Evolutionary conservation across 2,113 vertebrate genomes (phyloP).

Genomic region (Myiozetetes cayanensis): DNA sequence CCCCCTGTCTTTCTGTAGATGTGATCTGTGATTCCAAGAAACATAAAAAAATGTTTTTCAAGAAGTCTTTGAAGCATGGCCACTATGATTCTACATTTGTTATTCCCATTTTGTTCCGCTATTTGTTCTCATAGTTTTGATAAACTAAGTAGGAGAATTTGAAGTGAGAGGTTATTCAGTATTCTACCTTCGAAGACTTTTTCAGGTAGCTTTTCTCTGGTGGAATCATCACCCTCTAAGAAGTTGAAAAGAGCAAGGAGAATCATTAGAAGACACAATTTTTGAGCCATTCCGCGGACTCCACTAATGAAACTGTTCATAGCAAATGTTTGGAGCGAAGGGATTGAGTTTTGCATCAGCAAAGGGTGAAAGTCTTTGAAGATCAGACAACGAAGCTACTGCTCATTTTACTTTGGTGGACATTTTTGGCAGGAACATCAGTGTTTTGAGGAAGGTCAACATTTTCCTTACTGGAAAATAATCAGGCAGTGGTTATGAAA

Average conservation of each 20-base stretch:
- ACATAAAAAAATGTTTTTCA: neutral
- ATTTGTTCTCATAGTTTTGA: neutral
- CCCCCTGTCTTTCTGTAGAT: neutral
- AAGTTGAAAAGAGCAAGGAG: neutral
- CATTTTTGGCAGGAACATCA: neutral
- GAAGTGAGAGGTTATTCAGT: neutral
- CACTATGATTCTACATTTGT: neutral
- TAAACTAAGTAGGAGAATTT: neutral
- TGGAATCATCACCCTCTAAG: neutral
- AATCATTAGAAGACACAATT: neutral
- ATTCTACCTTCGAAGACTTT: neutral
- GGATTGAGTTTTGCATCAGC: neutral
- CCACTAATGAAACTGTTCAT: neutral
- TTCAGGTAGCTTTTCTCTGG: neutral
- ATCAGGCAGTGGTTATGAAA: neutral
- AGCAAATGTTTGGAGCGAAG: neutral
- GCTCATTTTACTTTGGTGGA: neutral
- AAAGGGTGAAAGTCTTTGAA: neutral
- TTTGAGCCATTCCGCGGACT: neutral
- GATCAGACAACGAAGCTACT: neutral
- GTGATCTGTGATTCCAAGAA: neutral
- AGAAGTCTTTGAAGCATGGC: neutral
- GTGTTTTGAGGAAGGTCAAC: neutral
- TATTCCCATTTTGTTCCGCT: neutral
- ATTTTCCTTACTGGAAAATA: neutral